Evolutionary conservation across 2,113 vertebrate species (phyloP), one percentile per base, ranked within the genome.

Genomic region (Gobio gobio): DNA sequence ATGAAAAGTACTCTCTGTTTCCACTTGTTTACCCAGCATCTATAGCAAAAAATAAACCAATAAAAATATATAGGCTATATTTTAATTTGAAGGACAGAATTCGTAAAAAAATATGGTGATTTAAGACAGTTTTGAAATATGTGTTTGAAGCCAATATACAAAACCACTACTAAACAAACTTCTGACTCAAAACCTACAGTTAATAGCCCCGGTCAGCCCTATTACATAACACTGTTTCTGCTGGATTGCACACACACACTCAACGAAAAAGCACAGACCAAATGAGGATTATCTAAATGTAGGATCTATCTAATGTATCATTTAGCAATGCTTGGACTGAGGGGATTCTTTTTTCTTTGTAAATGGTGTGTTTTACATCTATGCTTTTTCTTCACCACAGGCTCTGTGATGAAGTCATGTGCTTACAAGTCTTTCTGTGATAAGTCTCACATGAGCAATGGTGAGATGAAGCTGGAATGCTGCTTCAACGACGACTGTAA

Each of bases 401-500:
- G 95, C 92, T 95, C 94, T 0, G 56, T 97, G 89, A 92, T 96
- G 76, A 97, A 96, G 63, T 96, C 95, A 0, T 97, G 96, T 87
- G 91, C 95, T 24, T 97, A 96, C 91, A 96, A 95, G 87, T 93
- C 93, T 18, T 97, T 96, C 94, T 96, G 96, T 8, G 95, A 95
- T 43, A 96, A 95, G 83, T 94, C 94, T 0, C 90, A 92, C 0
- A 89, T 90, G 4, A 87, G 89, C 22, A 89, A 86, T 78, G 91
- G 94, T 0, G 93, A 93, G 0, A 92, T 93, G 74, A 95, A 93
- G 63, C 88, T 96, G 91, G 92, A 92, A 18, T 97, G 96, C 86
- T 97, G 96, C 86, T 96, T 94, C 82, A 91, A 88, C 0, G 95
- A 96, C 5, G 93, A 96, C 92, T 97, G 96, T 78, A 96, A 97